Base-by-base conservation (phyloP, 2,113 vertebrate species). In the Podiceps cristatus region DNA sequence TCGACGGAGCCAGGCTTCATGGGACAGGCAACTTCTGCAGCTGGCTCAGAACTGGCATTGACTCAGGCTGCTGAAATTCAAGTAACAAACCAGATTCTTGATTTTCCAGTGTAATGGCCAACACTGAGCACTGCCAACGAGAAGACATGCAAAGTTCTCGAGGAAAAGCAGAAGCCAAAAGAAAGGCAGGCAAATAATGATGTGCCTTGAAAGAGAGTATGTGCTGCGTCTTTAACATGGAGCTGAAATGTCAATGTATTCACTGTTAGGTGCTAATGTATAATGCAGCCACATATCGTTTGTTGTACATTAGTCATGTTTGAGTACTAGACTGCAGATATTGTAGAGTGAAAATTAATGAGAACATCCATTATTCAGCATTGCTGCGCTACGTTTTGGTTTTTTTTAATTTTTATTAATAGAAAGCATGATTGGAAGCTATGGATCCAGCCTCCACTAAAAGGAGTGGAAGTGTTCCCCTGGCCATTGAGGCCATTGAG, bases 231-330 rank as follows among this genome's bases (percentile, higher is more conserved):
- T 93, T 89, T 88, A 85, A 85, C 86, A 6, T 33, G 81, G 80
- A 94, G 58, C 91, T 95, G 87, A 96, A 97, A 96, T 95, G 84
- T 91, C 91, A 94, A 71, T 88, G 74, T 88, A 93, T 93, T 95
- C 94, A 62, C 89, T 81, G 86, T 81, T 76, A 77, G 84, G 74
- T 90, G 23, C 84, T 96, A 88, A 91, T 44, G 84, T 91, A 73
- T 91, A 93, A 93, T 79, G 86, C 74, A 95, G 80, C 73, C 93
- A 73, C 42, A 10, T 95, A 69, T 93, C 16, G 0, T 78, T 95
- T 89, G 81, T 91, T 95, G 66, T 76, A 90, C 93, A 71, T 96
- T 97, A 94, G 74, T 97, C 89, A 86, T 91, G 84, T 95, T 93
- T 82, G 66, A 95, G 50, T 82, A 86, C 77, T 55, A 90, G 84